phyloP scores from a whole-genome alignment of 2,888 invertebrate species.

The Stenichneumon culpator region DNA sequence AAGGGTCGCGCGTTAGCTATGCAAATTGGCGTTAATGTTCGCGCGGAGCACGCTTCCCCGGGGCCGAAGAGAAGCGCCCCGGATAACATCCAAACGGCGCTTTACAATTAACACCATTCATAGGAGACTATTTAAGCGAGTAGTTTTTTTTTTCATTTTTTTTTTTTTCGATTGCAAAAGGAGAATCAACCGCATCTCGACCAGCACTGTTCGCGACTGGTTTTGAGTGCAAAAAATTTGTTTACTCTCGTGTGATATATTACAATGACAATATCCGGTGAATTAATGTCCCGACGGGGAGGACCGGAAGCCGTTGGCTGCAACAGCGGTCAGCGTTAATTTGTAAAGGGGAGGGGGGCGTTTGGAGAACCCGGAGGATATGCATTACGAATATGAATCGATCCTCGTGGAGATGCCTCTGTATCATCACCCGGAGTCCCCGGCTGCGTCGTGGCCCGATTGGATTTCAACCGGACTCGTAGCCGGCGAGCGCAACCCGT shows the following conservation, averaged over 20 bases:
- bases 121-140: slow-evolving; percentile 13
- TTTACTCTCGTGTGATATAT: slow-evolving; percentile 10
- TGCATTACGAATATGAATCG: slow-evolving; percentile 32
- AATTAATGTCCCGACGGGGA: background rate
- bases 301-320: background rate
- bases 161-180: slow-evolving; percentile 1
- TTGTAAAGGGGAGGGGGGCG: background rate
- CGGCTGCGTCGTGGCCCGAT: slow-evolving; percentile 51
- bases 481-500: slow-evolving; percentile 18
- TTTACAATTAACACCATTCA: slow-evolving; percentile 73
- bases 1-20: slow-evolving; percentile 70
- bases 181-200: background rate
- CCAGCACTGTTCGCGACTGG: background rate
- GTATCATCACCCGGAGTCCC: slow-evolving; percentile 26
- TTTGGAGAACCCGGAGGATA: background rate
- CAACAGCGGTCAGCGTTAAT: background rate
- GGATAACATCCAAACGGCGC: slow-evolving; percentile 68
- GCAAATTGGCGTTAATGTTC: slow-evolving; percentile 74
- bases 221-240: background rate
- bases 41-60: slow-evolving; percentile 46
- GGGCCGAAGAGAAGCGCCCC: background rate
- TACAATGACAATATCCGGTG: background rate
- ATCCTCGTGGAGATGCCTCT: slow-evolving; percentile 18
- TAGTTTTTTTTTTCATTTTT: slow-evolving; percentile 16
- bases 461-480: slow-evolving; percentile 59